These are phyloP conservation scores for Schizotus pectinicornis DNA, from an alignment of 2,888 invertebrate species.

Conservation along the genomic window DNA sequence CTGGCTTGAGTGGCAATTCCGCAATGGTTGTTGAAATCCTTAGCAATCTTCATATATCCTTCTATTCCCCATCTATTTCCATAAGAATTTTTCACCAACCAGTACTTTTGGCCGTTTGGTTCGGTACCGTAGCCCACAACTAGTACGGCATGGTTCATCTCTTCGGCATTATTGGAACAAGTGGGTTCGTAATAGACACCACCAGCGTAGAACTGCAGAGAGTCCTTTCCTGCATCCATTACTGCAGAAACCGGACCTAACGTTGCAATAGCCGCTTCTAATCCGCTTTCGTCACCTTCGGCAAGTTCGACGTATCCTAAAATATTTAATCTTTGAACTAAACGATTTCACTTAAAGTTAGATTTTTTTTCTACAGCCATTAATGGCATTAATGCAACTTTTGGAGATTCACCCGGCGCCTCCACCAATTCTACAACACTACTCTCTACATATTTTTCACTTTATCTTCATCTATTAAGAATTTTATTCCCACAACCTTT, in stretches of 20 bases:
- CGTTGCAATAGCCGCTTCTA: slow-evolving; percentile 79
- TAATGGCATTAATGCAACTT: too few species aligned
- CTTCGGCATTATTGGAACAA: slow-evolving; percentile 64
- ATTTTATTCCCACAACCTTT: too few species aligned
- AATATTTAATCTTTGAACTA: slow-evolving; percentile 3
- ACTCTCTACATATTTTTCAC: too few species aligned
- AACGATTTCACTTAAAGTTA: too few species aligned
- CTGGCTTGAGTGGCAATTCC: slow-evolving; percentile 81
- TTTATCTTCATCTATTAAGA: too few species aligned
- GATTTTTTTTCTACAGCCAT: too few species aligned
- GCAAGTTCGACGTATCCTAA: slow-evolving; percentile 74
- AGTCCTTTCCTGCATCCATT: slow-evolving; percentile 79
- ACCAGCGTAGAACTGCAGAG: slow-evolving; percentile 80
- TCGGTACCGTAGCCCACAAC: slow-evolving; percentile 80
- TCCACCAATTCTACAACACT: too few species aligned
- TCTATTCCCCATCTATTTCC: slow-evolving; percentile 53
- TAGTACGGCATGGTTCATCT: slow-evolving; percentile 82
- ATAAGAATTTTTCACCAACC: slow-evolving; percentile 75
- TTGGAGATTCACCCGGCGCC: too few species aligned
- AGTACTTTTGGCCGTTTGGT: slow-evolving; percentile 65
- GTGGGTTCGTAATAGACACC: slow-evolving; percentile 80
- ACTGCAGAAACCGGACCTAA: slow-evolving; percentile 86
- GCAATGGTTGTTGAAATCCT: slow-evolving; percentile 70
- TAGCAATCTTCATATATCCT: slow-evolving; percentile 48
- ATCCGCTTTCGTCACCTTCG: slow-evolving; percentile 71